Evolutionary conservation across 1,140 invertebrate species (phyloP).

Genomic region (Solenopsis invicta): DNA sequence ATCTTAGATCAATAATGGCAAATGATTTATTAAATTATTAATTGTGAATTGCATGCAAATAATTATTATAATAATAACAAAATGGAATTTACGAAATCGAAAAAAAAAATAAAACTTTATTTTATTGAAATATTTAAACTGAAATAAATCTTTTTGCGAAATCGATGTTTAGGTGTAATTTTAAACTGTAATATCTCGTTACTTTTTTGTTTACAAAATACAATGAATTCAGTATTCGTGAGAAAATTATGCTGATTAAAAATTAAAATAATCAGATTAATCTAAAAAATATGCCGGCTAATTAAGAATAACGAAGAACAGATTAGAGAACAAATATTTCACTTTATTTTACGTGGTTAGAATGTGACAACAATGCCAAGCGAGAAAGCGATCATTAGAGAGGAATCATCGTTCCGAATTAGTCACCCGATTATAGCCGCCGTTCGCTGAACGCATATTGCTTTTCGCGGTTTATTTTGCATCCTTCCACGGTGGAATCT

Average conservation of each 20-base stretch:
- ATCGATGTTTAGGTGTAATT: not conserved
- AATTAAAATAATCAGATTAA: not conserved
- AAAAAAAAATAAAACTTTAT: not conserved
- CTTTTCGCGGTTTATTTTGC: slow-evolving; percentile 38
- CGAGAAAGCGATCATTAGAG: not conserved
- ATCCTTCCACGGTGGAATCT: slow-evolving; percentile 15
- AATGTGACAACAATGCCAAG: not conserved
- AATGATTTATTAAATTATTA: not conserved
- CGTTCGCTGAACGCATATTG: not conserved
- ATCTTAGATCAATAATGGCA: not conserved
- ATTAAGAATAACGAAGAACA: not conserved
- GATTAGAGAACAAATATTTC: not conserved
- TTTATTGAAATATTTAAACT: not conserved
- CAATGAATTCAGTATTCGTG: too few species aligned
- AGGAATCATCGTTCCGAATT: slow-evolving; percentile 12
- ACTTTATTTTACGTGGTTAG: not conserved
- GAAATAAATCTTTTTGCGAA: not conserved
- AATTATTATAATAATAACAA: not conserved
- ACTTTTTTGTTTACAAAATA: too few species aligned
- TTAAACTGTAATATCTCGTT: too few species aligned
- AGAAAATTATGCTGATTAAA: not conserved
- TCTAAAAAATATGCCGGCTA: not conserved
- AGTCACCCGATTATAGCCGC: slow-evolving; percentile 9
- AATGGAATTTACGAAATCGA: not conserved
- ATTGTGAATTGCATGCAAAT: not conserved